Percentiles rank a stretch among this genome's conserved stretches.
Evolutionary conservation across 53 echinoderm and acorn worm species (phyloP).

Genomic region (Paelopatides confundens): DNA sequence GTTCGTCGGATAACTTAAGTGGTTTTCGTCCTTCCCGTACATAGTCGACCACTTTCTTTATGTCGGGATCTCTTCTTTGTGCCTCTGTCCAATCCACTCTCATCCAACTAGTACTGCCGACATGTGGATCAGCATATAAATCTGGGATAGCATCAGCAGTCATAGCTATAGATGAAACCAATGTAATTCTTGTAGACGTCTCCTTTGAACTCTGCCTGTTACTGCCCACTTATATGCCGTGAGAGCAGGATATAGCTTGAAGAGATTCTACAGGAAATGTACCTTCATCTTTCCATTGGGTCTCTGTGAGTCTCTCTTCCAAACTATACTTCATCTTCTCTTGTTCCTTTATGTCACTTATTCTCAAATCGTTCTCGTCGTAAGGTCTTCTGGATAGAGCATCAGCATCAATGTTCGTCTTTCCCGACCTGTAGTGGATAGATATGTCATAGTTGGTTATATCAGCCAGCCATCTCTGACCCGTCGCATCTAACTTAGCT

Average conservation of each 20-base stretch:
- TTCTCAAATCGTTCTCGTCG: neutral
- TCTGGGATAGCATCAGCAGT: conserved; percentile 3
- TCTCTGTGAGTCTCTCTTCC: neutral
- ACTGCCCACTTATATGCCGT: neutral
- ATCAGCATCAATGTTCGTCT: conserved; percentile 64
- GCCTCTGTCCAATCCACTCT: conserved; percentile 41
- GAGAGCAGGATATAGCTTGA: neutral
- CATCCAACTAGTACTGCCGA: neutral
- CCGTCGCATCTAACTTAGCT: conserved; percentile 68
- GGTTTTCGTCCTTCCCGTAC: neutral
- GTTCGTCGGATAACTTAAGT: neutral
- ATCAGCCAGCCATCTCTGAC: conserved; percentile 67
- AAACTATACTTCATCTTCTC: neutral
- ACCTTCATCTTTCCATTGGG: neutral
- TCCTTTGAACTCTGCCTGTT: neutral
- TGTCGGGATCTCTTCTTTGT: conserved; percentile 13
- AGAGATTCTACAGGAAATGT: neutral
- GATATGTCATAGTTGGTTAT: conserved; percentile 58
- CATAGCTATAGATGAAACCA: neutral
- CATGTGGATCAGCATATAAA: neutral
- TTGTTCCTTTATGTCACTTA: conserved; percentile 5
- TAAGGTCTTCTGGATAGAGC: conserved; percentile 65
- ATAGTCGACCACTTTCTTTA: neutral
- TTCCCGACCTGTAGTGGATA: conserved; percentile 62
- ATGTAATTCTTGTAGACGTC: neutral